Evolutionary conservation across 2,113 vertebrate species (phyloP).

Genomic region (Chamaea fasciata): DNA sequence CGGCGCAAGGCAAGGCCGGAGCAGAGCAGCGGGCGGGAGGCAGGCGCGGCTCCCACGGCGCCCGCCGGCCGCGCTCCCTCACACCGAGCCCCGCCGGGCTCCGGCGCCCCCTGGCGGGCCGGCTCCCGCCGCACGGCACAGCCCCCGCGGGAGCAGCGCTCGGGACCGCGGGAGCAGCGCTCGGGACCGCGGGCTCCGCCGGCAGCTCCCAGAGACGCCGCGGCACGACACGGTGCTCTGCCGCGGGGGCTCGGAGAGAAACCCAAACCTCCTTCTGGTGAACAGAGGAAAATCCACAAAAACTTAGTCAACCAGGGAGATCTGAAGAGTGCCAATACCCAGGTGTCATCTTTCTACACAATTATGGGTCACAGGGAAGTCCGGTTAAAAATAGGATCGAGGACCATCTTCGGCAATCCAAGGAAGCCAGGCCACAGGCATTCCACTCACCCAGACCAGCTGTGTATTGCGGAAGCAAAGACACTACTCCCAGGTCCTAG

Average conservation of each 20-base stretch:
- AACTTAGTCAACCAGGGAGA: neutral
- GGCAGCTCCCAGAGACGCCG: neutral
- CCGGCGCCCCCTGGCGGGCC: too few relatives aligned
- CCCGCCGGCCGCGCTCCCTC: too few relatives aligned
- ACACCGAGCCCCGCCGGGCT: too few relatives aligned
- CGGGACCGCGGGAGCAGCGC: too few relatives aligned
- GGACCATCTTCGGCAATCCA: neutral
- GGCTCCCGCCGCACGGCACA: too few relatives aligned
- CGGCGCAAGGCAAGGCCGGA: neutral
- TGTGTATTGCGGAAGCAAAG: accelerated
- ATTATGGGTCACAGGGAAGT: neutral
- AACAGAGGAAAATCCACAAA: neutral
- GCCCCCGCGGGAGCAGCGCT: too few relatives aligned
- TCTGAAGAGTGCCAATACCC: neutral
- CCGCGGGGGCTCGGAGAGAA: neutral
- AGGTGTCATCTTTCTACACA: neutral
- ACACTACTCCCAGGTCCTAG: too few relatives aligned
- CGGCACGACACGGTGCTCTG: accelerated
- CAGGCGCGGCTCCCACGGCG: neutral
- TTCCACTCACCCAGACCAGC: accelerated
- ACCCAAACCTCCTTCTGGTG: too few relatives aligned
- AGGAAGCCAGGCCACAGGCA: accelerated
- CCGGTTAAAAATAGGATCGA: accelerated
- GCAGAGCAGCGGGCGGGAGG: neutral
- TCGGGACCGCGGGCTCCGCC: too few relatives aligned